phyloP scores from a whole-genome alignment of 2,888 invertebrate genomes.

The Agrochola circellaris region DNA sequence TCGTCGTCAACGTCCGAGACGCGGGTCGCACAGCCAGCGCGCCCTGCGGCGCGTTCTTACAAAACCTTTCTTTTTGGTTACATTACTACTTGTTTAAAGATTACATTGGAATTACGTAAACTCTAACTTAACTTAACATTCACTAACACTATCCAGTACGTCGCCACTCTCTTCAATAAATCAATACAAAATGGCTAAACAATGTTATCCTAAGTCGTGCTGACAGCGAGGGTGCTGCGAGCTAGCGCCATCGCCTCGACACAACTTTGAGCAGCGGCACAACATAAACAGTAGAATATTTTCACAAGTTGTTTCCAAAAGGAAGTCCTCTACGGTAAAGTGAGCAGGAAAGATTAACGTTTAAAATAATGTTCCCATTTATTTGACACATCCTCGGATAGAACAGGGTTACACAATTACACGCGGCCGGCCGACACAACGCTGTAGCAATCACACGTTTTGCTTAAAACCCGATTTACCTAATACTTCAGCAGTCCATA shows the following conservation, averaged over 20 bases:
- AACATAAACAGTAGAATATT: constrained; percentile 65
- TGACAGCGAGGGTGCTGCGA: constrained; percentile 11
- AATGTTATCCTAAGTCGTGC: constrained; percentile 36
- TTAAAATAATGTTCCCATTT: constrained; percentile 48
- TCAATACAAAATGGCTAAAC: constrained; percentile 60
- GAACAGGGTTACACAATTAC: neutral
- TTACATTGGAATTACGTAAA: constrained; percentile 70
- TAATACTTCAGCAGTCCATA: constrained; percentile 30
- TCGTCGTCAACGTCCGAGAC: constrained; percentile 71
- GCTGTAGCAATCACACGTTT: neutral
- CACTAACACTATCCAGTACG: constrained; percentile 65
- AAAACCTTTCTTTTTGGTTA: constrained; percentile 74
- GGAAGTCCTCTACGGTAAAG: constrained; percentile 74
- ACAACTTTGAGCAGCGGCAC: constrained; percentile 72
- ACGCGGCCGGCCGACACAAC: neutral
- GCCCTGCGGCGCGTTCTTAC: constrained; percentile 65
- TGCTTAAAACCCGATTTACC: constrained; percentile 5
- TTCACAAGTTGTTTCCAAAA: constrained; percentile 63
- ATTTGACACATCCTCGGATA: constrained; percentile 49
- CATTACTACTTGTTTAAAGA: constrained; percentile 69
- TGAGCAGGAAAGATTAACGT: constrained; percentile 73
- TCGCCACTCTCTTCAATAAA: constrained; percentile 56
- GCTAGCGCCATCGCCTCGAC: constrained; percentile 42
- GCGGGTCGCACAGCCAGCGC: constrained; percentile 67
- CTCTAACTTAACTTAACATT: constrained; percentile 69